phyloP scores from a whole-genome alignment of 1,140 invertebrate genomes.

The Meloidogyne floridensis region DNA sequence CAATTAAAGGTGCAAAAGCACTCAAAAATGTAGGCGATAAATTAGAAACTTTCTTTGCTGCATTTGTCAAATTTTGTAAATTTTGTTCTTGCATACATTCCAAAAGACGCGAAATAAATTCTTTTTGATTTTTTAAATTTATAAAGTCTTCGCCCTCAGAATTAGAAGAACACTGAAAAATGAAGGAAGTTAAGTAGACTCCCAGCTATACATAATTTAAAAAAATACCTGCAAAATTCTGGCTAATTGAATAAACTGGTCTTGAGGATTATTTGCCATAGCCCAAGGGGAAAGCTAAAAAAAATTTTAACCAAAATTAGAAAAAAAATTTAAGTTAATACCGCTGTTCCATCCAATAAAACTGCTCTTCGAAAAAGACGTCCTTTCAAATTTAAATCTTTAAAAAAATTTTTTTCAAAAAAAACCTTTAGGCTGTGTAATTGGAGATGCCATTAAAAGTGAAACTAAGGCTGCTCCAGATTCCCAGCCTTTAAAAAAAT shows the following conservation, averaged over 20 bases:
- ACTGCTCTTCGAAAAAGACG: slow-evolving; percentile 62
- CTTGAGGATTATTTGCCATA: slow-evolving; percentile 58
- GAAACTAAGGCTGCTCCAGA: slow-evolving; percentile 63
- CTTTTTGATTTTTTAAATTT: slow-evolving; percentile 20
- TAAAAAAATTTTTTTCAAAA: background rate
- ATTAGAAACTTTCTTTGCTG: slow-evolving; percentile 69
- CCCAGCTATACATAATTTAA: no score
- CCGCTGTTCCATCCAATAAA: slow-evolving; percentile 61
- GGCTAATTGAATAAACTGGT: slow-evolving; percentile 59
- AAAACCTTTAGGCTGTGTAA: slow-evolving; percentile 59
- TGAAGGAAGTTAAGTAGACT: slow-evolving; percentile 29
- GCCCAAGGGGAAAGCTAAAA: slow-evolving; percentile 58
- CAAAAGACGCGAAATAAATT: slow-evolving; percentile 47
- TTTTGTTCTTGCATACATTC: slow-evolving; percentile 68
- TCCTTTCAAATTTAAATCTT: background rate
- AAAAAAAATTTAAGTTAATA: slow-evolving; percentile 5
- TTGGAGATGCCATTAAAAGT: slow-evolving; percentile 64
- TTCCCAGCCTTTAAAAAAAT: slow-evolving; percentile 54
- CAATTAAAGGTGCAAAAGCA: slow-evolving; percentile 73
- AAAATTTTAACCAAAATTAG: background rate
- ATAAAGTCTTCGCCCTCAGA: background rate
- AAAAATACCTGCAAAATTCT: slow-evolving; percentile 47
- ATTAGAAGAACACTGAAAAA: slow-evolving; percentile 14
- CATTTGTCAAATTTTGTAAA: slow-evolving; percentile 77
- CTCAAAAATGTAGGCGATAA: slow-evolving; percentile 70